Conservation (phyloP, 2,888 invertebrate species). For the Mechanitis mazaeus region DNA sequence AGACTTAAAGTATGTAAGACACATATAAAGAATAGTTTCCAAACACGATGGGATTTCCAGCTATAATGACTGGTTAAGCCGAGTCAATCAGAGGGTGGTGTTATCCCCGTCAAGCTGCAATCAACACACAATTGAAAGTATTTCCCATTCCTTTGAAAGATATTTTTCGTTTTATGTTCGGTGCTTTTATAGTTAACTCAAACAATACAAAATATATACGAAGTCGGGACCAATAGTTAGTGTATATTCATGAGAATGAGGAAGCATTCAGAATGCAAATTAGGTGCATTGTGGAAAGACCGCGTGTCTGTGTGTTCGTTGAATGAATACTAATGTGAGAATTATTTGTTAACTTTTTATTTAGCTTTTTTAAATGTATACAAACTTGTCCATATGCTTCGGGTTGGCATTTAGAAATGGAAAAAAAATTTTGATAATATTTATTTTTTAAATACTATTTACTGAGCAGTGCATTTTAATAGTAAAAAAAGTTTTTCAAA, state of each 20-base stretch:
- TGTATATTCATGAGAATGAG: slow-evolving; percentile 27
- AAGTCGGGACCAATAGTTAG: slow-evolving; percentile 11
- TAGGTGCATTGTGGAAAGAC: slow-evolving; percentile 36
- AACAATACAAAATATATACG: slow-evolving; percentile 8
- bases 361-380: background rate
- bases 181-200: background rate
- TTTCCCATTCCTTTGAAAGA: background rate
- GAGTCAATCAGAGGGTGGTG: no score
- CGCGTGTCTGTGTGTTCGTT: slow-evolving; percentile 36
- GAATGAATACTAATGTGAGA: slow-evolving; percentile 32
- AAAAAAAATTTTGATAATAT: no score
- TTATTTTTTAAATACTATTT: no score
- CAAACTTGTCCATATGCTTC: background rate
- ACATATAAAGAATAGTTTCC: no score
- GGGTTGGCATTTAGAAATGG: no score
- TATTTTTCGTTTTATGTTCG: background rate
- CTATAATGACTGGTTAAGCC: no score
- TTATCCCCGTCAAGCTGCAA: no score
- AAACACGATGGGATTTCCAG: no score
- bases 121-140: no score
- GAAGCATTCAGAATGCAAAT: slow-evolving; percentile 31
- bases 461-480: no score
- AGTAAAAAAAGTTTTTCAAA: no score
- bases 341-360: background rate
- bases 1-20: no score